A percentile compares a stretch with the other conserved stretches of the same genome.
phyloP scores from a whole-genome alignment of 92 coral and sea anemone species.

The Umimayanthus kanabou region DNA sequence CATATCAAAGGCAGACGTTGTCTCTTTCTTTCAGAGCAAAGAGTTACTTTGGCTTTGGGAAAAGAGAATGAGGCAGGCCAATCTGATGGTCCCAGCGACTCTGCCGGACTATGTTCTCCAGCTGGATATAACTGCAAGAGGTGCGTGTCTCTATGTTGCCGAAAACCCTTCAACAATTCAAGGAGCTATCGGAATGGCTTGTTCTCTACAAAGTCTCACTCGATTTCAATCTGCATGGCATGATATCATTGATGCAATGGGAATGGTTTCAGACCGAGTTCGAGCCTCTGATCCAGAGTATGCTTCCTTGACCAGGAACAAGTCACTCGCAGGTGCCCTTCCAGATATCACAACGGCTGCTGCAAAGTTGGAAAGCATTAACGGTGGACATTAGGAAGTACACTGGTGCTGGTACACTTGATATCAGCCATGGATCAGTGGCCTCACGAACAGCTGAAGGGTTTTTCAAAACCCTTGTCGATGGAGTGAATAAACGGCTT shows the following conservation, averaged over 20 bases:
- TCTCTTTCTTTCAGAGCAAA: slow-evolving; percentile 41
- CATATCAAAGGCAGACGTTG: slow-evolving; percentile 47
- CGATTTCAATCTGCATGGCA: slow-evolving; percentile 52
- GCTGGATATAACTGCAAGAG: slow-evolving; percentile 54
- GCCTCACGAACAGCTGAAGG: slow-evolving; percentile 46
- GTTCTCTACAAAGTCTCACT: slow-evolving; percentile 42
- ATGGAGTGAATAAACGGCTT: slow-evolving; percentile 39
- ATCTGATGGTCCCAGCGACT: slow-evolving; percentile 39
- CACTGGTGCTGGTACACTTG: slow-evolving; percentile 7
- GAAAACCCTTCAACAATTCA: slow-evolving; percentile 33
- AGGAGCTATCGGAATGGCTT: slow-evolving; percentile 44
- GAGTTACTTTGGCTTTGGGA: slow-evolving; percentile 39
- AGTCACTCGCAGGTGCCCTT: slow-evolving; percentile 6
- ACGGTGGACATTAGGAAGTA: slow-evolving; percentile 11
- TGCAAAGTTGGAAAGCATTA: slow-evolving; percentile 8
- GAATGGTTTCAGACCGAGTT: slow-evolving; percentile 47
- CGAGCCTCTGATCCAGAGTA: slow-evolving; percentile 51
- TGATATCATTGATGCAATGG: slow-evolving; percentile 51
- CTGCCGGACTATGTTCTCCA: slow-evolving; percentile 50
- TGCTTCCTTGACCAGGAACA: slow-evolving; percentile 45
- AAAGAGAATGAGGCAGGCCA: slow-evolving; percentile 20
- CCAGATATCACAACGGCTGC: slow-evolving; percentile 37
- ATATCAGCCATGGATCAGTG: slow-evolving; percentile 31
- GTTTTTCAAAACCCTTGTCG: slow-evolving; percentile 37
- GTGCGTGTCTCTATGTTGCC: slow-evolving; percentile 49